These are phyloP conservation scores for Ericerus pela DNA, from an alignment of 1,140 invertebrate species.

Conservation along the genomic window DNA sequence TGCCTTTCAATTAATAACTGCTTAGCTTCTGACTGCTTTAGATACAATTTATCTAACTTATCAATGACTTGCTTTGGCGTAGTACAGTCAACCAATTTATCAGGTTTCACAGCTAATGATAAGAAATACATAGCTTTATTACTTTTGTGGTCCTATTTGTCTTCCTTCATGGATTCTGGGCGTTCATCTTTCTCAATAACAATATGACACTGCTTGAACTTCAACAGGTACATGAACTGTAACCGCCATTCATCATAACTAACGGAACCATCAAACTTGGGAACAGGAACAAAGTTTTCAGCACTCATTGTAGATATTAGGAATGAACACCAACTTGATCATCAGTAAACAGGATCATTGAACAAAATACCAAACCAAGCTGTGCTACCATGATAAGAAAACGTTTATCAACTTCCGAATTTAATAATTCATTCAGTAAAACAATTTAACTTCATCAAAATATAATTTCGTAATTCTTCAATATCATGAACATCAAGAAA, in stretches of 20 bases:
- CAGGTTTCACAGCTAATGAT: not conserved
- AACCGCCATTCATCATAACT: not conserved
- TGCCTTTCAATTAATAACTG: not conserved
- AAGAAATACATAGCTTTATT: not conserved
- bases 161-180: not conserved
- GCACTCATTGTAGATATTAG: too few species aligned
- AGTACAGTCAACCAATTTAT: not conserved
- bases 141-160: not conserved
- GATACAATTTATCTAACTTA: not conserved
- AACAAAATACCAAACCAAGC: too few species aligned
- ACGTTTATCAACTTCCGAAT: too few species aligned
- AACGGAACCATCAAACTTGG: too few species aligned
- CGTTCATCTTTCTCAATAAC: not conserved
- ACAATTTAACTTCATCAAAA: too few species aligned
- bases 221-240: not conserved
- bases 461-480: too few species aligned
- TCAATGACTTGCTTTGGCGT: not conserved
- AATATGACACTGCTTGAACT: not conserved
- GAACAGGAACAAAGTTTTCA: too few species aligned
- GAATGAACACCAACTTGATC: too few species aligned
- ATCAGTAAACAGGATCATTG: too few species aligned
- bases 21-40: not conserved
- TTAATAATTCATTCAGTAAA: too few species aligned
- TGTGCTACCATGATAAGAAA: too few species aligned
- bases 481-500: too few species aligned